Evolutionary conservation across 2,888 invertebrate genomes (phyloP), one percentile per base, ranked within the genome.

Genomic region (Hirtodrosophila histrioides): DNA sequence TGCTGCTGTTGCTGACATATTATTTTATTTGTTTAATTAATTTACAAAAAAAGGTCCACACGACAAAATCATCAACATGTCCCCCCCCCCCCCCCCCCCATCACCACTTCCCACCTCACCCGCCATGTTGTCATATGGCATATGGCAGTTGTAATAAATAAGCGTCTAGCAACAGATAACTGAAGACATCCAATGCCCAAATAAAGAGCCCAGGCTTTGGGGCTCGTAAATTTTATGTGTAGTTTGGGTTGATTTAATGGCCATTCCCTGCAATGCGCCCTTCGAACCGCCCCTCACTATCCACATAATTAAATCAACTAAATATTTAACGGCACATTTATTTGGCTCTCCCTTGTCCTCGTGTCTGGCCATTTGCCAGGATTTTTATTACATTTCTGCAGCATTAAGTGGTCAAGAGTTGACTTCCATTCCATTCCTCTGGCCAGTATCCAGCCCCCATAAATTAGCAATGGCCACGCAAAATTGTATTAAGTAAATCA

Each of bases 11-110:
- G 72, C 74, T 87, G 85, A 85, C 85, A 82, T 85, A 85, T 86
- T 86, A 86, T 85, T 85, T 85, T 85, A 82, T 85, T 85, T 85
- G 87, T 85, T 85, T 85, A 85, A 84, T 84, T 84, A 84, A 84
- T 86, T 86, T 84, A 69, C 76, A 76, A 73, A 80, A 68, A 81
- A 68, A 69, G 68, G 64, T 61, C 69, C 73, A 63, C 56, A 76
- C 49, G 53, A 68, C 71, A 78, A 54, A 74, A 84, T 57, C 78
- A 66, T 68, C 66, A 69, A 31, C 58, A 49, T 17, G 17, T 17
- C 36, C 46, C 55, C 33, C 8, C 12, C 23, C 44, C 29, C 8
- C 23, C 2, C 11, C 44, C 24, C 33, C 35, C 10, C 24, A 31
- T 8, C 2, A 4, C 5, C 7, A 31, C 17, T 17, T 17, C 17